A percentile compares a stretch with the other conserved stretches of the same genome.
phyloP scores from a whole-genome alignment of 1,140 invertebrate genomes.

The Micrasema longulum region DNA sequence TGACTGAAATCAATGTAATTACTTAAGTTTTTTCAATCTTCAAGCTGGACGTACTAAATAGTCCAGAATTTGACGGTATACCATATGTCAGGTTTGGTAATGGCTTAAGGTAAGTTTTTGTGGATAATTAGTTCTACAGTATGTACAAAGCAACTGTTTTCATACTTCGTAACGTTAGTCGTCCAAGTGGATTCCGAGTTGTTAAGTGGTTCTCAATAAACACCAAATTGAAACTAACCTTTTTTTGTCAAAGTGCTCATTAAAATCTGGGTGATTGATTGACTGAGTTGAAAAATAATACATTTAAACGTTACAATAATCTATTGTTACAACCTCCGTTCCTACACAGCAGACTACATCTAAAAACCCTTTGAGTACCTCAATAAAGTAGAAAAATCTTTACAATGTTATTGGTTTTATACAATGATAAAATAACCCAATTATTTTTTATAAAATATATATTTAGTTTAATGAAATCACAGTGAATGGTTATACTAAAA shows the following conservation, averaged over 20 bases:
- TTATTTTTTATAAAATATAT: too few species aligned
- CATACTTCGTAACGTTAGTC: slow-evolving; percentile 17
- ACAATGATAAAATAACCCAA: too few species aligned
- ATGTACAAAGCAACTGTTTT: slow-evolving; percentile 8
- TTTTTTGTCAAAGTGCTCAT: slow-evolving; percentile 42
- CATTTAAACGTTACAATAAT: slow-evolving; percentile 37
- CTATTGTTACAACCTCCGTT: slow-evolving; percentile 5
- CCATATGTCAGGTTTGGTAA: slow-evolving; percentile 21
- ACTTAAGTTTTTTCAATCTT: slow-evolving; percentile 5
- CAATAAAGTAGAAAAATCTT: too few species aligned
- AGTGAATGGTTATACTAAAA: too few species aligned
- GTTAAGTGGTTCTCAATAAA: slow-evolving; percentile 45
- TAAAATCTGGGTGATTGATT: slow-evolving; percentile 41
- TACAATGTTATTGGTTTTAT: too few species aligned
- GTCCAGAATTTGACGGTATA: slow-evolving; percentile 18
- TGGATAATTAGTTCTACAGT: slow-evolving; percentile 27
- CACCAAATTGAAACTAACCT: slow-evolving; percentile 38
- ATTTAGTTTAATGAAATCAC: too few species aligned
- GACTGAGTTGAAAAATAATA: slow-evolving; percentile 29
- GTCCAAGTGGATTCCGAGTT: slow-evolving; percentile 1
- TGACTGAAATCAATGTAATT: slow-evolving; percentile 22
- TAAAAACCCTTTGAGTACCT: not conserved
- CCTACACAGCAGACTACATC: too few species aligned
- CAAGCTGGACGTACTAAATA: slow-evolving; percentile 27
- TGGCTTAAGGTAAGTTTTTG: slow-evolving; percentile 17